Evolutionary conservation across 2,888 invertebrate species (phyloP).

Genomic region (Hypselothyrea guttata): DNA sequence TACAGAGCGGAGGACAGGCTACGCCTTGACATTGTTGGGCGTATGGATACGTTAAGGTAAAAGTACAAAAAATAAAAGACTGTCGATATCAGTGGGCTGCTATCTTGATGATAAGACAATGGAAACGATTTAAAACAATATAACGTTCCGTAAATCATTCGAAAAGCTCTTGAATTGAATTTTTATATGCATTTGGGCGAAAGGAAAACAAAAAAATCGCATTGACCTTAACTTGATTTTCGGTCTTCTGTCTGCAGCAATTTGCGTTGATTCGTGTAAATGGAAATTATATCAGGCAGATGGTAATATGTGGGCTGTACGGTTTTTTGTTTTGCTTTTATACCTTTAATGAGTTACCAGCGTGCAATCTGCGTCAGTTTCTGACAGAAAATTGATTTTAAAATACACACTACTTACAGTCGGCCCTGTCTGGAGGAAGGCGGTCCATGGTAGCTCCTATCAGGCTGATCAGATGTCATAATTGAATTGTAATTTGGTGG

Average conservation of each 20-base stretch:
- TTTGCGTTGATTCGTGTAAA: constrained; percentile 66
- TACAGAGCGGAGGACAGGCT: constrained; percentile 9
- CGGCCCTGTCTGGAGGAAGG: neutral
- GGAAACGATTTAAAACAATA: constrained; percentile 53
- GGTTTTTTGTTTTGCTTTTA: constrained; percentile 19
- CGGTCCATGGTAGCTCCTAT: neutral
- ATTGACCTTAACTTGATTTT: constrained; percentile 60
- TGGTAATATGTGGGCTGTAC: constrained; percentile 13
- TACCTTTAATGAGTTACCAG: constrained; percentile 48
- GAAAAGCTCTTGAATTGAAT: constrained; percentile 4
- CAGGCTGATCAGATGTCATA: constrained; percentile 18
- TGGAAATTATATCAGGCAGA: constrained; percentile 26
- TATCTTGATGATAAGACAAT: constrained; percentile 51
- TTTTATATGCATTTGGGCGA: constrained; percentile 49
- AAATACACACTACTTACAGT: constrained; percentile 31
- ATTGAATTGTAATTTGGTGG: constrained; percentile 35
- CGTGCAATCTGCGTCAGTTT: constrained; percentile 40
- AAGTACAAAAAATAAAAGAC: constrained; percentile 26
- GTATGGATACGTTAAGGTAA: constrained; percentile 30
- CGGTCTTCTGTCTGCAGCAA: constrained; percentile 37
- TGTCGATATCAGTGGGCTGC: constrained; percentile 20
- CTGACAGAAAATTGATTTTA: constrained; percentile 55
- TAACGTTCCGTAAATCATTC: constrained; percentile 61
- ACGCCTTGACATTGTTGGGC: constrained; percentile 62
- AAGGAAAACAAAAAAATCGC: constrained; percentile 49